Evolutionary conservation across 1,140 invertebrate species (phyloP).

Genomic region (Drosophila pruinosa): DNA sequence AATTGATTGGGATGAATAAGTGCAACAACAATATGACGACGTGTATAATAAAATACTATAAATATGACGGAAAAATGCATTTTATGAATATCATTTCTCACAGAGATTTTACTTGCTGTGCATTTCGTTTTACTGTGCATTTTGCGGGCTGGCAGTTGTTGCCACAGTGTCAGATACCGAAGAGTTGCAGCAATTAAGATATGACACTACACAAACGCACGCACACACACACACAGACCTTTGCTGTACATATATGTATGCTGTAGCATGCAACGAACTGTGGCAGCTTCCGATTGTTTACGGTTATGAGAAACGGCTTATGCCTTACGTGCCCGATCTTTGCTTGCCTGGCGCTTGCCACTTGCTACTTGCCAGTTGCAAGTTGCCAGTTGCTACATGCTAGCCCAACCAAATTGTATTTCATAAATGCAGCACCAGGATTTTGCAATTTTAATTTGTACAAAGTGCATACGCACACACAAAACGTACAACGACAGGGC

Average conservation of each 20-base stretch:
- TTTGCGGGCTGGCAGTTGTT: slow-evolving; percentile 4
- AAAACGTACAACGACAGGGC: slow-evolving; percentile 17
- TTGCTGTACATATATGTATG: neutral
- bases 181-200: slow-evolving; percentile 63
- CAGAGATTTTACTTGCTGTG: neutral
- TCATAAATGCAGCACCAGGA: slow-evolving; percentile 67
- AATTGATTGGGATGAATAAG: slow-evolving; percentile 1
- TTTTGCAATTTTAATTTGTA: slow-evolving; percentile 77
- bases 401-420: slow-evolving; percentile 42
- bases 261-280: neutral
- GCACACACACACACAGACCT: neutral
- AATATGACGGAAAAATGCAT: neutral
- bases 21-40: neutral
- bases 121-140: neutral
- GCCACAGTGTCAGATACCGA: slow-evolving; percentile 6
- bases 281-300: slow-evolving; percentile 54
- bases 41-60: slow-evolving; percentile 22
- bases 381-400: neutral
- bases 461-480: slow-evolving; percentile 59
- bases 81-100: slow-evolving; percentile 9
- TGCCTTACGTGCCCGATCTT: slow-evolving; percentile 41
- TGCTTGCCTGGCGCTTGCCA: slow-evolving; percentile 1
- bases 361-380: neutral
- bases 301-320: slow-evolving; percentile 55
- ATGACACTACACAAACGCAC: slow-evolving; percentile 29